Evolutionary conservation across 2,113 vertebrate species (phyloP).

Genomic region (Tylochromis polylepis): DNA sequence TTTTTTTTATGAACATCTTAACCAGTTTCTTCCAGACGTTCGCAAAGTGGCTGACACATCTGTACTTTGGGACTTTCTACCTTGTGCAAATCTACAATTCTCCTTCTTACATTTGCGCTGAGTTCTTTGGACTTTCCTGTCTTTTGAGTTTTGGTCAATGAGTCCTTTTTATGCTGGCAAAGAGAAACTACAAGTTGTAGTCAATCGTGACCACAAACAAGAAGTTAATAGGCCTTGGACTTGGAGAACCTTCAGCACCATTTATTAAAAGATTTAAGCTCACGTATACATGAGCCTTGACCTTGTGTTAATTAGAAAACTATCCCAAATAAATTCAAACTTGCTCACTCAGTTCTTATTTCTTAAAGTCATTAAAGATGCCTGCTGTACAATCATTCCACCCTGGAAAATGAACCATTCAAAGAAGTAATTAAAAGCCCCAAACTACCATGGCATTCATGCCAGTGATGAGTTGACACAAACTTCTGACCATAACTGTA

Average conservation of each 20-base stretch:
- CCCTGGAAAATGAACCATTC: neutral
- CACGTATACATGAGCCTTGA: neutral
- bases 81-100: neutral
- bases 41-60: neutral
- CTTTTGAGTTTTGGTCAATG: neutral
- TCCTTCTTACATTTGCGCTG: neutral
- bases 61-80: neutral
- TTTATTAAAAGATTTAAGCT: neutral
- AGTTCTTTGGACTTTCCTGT: neutral
- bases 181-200: neutral
- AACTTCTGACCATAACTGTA: neutral
- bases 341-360: neutral
- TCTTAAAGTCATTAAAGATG: neutral
- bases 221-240: neutral
- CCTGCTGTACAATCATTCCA: neutral
- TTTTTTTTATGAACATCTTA: no score
- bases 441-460: neutral
- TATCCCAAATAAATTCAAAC: neutral
- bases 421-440: neutral
- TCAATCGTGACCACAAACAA: neutral
- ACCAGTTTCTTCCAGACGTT: neutral
- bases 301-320: neutral
- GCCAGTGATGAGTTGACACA: neutral
- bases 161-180: neutral
- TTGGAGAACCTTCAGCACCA: neutral